phyloP scores from a whole-genome alignment of 2,888 invertebrate species.

The Cantharis flavilabris region DNA sequence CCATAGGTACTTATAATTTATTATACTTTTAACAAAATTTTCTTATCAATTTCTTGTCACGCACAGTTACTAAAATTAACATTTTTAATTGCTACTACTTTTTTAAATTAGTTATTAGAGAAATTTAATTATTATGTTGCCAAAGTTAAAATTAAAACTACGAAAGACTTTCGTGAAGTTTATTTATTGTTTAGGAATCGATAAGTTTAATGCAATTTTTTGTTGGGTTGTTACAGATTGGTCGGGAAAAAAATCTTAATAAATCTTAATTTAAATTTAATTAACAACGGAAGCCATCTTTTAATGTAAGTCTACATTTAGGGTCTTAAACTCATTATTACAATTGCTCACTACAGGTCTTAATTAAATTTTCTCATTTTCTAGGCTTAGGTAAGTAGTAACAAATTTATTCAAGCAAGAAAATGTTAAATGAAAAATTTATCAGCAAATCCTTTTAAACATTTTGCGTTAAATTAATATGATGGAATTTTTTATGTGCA shows the following conservation, averaged over 20 bases:
- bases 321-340: slow-evolving; percentile 11
- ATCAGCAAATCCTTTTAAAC: background rate
- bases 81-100: background rate
- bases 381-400: slow-evolving; percentile 1
- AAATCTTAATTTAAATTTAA: background rate
- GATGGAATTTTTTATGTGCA: background rate
- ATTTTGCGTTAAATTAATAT: background rate
- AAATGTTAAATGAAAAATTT: background rate
- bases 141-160: background rate
- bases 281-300: background rate
- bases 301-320: background rate
- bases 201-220: background rate
- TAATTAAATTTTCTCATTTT: slow-evolving; percentile 16
- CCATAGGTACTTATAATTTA: background rate
- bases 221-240: background rate
- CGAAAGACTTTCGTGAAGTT: background rate
- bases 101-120: background rate
- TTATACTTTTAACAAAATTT: background rate
- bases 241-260: background rate
- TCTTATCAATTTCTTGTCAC: background rate
- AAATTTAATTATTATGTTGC: background rate
- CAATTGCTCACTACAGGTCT: slow-evolving; percentile 8
- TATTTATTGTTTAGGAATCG: background rate
- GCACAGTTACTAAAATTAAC: background rate
- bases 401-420: background rate